These are phyloP conservation scores for Petrolisthes manimaculis DNA, from an alignment of 2,888 invertebrate genomes.

Conservation along the genomic window DNA sequence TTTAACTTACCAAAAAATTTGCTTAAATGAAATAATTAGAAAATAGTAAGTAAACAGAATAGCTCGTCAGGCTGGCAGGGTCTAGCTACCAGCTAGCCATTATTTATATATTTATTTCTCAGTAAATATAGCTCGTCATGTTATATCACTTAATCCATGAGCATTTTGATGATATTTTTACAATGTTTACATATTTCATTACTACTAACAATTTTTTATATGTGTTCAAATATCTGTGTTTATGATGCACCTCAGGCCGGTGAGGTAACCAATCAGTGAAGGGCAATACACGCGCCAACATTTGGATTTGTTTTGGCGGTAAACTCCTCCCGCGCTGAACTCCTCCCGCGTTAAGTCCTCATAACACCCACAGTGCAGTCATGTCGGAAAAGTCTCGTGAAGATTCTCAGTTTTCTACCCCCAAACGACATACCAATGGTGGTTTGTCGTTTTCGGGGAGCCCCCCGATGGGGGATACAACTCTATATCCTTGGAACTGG, in stretches of 20 bases:
- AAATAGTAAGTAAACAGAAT: background rate
- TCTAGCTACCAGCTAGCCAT: slow-evolving; percentile 35
- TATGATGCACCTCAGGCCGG: slow-evolving; percentile 42
- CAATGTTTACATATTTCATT: background rate
- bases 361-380: slow-evolving; percentile 31
- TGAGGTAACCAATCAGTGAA: slow-evolving; percentile 28
- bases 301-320: slow-evolving; percentile 59
- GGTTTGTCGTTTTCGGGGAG: slow-evolving; percentile 55
- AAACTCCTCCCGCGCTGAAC: slow-evolving; percentile 27
- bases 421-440: slow-evolving; percentile 36
- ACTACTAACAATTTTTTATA: background rate
- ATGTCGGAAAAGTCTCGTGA: slow-evolving; percentile 57
- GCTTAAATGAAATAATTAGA: slow-evolving; percentile 13
- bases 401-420: slow-evolving; percentile 53
- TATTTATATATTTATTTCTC: slow-evolving; percentile 23
- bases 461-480: slow-evolving; percentile 52
- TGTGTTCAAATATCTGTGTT: slow-evolving; percentile 33
- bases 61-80: slow-evolving; percentile 42
- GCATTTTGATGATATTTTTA: background rate
- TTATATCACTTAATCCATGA: background rate
- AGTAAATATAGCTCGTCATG: slow-evolving; percentile 20
- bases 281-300: slow-evolving; percentile 42
- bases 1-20: background rate
- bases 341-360: background rate
- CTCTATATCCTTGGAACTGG: slow-evolving; percentile 59